Conservation (phyloP, 2,888 invertebrate species). For the Lycaena phlaeas region DNA sequence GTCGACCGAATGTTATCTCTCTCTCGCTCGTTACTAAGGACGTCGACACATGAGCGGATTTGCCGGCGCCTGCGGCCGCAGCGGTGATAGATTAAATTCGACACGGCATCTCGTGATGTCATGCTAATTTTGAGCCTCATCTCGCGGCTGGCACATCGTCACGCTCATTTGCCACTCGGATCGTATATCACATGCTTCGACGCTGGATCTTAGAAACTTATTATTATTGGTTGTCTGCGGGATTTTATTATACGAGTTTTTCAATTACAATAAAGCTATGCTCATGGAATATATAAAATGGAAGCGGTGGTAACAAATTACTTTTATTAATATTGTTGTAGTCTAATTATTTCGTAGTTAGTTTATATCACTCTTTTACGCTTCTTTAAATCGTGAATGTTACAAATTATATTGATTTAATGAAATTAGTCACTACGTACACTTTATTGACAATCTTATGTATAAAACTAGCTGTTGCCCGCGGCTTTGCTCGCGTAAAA, state of each 20-base stretch:
- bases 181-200: constrained; percentile 34
- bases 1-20: not conserved
- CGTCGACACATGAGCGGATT: constrained; percentile 27
- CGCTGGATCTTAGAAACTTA: not conserved
- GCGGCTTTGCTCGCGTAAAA: no score
- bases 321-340: no score
- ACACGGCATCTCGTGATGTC: constrained; percentile 69
- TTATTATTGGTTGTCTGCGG: not conserved
- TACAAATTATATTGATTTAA: no score
- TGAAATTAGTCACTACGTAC: no score
- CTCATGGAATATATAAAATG: no score
- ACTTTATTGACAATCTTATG: no score
- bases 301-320: no score
- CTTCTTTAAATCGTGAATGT: no score
- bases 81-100: constrained; percentile 71
- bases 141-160: constrained; percentile 44
- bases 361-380: no score
- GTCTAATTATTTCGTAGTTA: no score
- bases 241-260: not conserved
- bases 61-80: constrained; percentile 54
- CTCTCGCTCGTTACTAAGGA: not conserved
- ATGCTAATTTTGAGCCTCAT: constrained; percentile 59
- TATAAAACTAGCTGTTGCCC: no score
- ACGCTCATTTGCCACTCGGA: constrained; percentile 43
- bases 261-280: not conserved